phyloP scores from a whole-genome alignment of 2,888 invertebrate genomes.

The Pristionchus mayeri region DNA sequence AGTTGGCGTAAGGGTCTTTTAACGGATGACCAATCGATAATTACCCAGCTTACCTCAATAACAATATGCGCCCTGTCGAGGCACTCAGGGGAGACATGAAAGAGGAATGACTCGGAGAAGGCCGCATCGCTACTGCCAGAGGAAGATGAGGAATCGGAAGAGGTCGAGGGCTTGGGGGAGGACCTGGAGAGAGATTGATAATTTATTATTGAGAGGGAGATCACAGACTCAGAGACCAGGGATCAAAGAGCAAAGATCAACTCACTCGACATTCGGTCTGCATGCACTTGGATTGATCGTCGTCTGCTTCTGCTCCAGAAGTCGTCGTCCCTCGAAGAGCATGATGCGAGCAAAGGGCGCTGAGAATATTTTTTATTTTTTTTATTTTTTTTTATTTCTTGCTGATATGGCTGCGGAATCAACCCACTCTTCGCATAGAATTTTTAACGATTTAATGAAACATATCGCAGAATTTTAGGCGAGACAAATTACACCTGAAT shows the following conservation, averaged over 20 bases:
- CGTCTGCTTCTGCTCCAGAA: slow-evolving; percentile 72
- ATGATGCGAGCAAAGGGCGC: slow-evolving; percentile 70
- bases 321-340: slow-evolving; percentile 70
- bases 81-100: slow-evolving; percentile 66
- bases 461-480: no score
- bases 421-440: no score
- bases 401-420: no score
- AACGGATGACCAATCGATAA: neutral
- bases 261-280: slow-evolving; percentile 37
- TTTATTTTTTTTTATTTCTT: neutral
- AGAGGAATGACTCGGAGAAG: slow-evolving; percentile 71
- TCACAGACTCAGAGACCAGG: neutral
- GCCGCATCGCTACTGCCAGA: slow-evolving; percentile 63
- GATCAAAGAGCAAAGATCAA: slow-evolving; percentile 48
- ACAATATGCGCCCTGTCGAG: slow-evolving; percentile 68
- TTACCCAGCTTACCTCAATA: slow-evolving; percentile 62
- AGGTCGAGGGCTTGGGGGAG: slow-evolving; percentile 63
- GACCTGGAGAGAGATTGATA: slow-evolving; percentile 51
- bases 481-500: no score
- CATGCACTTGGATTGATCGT: slow-evolving; percentile 65
- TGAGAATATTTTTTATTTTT: slow-evolving; percentile 48
- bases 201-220: neutral
- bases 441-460: no score
- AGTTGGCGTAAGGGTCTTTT: no score
- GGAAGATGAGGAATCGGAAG: slow-evolving; percentile 59